These are phyloP conservation scores for Pygoscelis antarcticus DNA, from an alignment of 2,113 vertebrate genomes.

Conservation along the genomic window DNA sequence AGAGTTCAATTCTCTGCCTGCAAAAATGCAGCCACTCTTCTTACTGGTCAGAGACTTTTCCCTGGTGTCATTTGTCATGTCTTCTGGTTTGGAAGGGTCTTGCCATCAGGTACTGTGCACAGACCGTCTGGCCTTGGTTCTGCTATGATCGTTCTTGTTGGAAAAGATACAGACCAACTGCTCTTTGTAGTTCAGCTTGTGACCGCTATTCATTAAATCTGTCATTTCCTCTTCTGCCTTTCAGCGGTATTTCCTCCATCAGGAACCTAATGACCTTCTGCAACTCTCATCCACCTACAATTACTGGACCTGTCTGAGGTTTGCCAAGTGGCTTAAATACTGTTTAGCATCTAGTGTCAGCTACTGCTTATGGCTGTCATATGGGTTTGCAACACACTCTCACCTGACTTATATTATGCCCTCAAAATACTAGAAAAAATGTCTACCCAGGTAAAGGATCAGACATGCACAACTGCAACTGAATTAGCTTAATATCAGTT, in stretches of 20 bases:
- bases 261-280: slow-evolving; percentile 33
- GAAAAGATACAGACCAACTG: not conserved
- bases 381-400: not conserved
- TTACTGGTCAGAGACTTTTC: not conserved
- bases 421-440: not conserved
- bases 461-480: not conserved
- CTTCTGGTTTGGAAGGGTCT: not conserved
- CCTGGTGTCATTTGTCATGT: not conserved
- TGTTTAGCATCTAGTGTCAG: not conserved
- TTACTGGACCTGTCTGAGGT: not conserved
- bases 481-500: not conserved
- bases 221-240: slow-evolving; percentile 61
- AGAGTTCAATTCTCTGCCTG: not conserved
- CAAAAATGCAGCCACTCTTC: not conserved
- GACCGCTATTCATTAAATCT: slow-evolving; percentile 32
- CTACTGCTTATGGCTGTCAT: not conserved
- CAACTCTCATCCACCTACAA: slow-evolving; percentile 22
- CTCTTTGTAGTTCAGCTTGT: slow-evolving; percentile 26
- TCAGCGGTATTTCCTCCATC: slow-evolving; percentile 55
- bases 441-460: not conserved
- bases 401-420: not conserved
- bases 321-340: slow-evolving; percentile 32
- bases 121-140: not conserved
- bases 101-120: not conserved
- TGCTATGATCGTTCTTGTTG: not conserved